Evolutionary conservation across 2,888 invertebrate genomes (phyloP), one percentile per base, ranked within the genome.

Genomic region (Seladonia tumulorum): DNA sequence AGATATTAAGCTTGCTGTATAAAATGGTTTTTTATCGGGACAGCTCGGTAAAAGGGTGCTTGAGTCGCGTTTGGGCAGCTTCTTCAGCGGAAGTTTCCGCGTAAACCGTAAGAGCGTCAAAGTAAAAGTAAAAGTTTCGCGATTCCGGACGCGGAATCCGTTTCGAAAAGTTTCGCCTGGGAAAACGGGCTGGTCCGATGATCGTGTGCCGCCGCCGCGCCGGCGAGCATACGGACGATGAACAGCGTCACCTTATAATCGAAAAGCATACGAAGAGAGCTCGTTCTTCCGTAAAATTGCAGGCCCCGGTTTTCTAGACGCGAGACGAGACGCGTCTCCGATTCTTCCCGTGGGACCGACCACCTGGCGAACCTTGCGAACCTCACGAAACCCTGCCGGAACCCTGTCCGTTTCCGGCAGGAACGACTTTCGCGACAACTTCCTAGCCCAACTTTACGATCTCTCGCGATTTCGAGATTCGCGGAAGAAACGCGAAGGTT

Each of bases 281-380:
- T 68, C 81, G 84, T 42, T 60, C 76, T 78, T 86, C 79, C 83
- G 70, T 75, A 85, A 87, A 87, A 87, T 88, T 84, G 81, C 83
- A 53, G 80, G 47, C 53, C 75, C 73, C 29, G 16, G 35, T 35
- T 35, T 29, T 5, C 14, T 14, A 25, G 16, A 29, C 63, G 63
- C 63, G 63, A 63, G 63, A 29, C 63, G 29, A 63, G 25, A 63
- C 63, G 29, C 63, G 63, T 66, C 18, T 66, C 66, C 14, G 16
- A 16, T 45, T 10, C 35, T 45, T 49, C 14, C n/a, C 42, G 75
- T 35, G 42, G 29, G 47, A 76, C 22, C 74, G 29, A 29, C 49
- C 75, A 35, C n/a, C 75, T 53, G 80, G 49, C 29, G 47, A 57
- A 79, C 18, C 25, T n/a, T 74, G 25, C 14, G 18, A 39, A 53